Evolutionary conservation across 2,113 vertebrate species (phyloP), one percentile per base, ranked within the genome.

Genomic region (Saguinus imperator): DNA sequence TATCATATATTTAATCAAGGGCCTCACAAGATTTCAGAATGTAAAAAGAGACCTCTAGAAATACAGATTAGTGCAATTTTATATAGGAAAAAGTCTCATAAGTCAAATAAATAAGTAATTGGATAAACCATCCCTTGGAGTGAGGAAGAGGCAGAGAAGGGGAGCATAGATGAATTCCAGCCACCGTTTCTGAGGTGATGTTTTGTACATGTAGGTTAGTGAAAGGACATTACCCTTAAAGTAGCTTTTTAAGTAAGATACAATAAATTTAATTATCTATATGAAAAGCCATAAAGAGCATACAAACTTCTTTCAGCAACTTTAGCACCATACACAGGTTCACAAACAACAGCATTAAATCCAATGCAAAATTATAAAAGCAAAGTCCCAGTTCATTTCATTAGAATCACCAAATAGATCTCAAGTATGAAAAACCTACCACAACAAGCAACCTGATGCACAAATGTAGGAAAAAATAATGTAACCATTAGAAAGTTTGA

Each of bases 41-140:
- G 20, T 32, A 50, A 89, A 94, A 91, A 50, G 13, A 9, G 7
- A 86, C 11, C 73, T 86, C 29, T 61, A 13, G 13, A 95, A 96
- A 86, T 48, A 73, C 2, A 76, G 58, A 70, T 52, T 32, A 40
- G 11, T 88, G 1, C 23, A 87, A 40, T 43, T 55, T 87, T 95
- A 94, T 81, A 7, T 52, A 96, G 61, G 82, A 76, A 43, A 76
- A 90, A 80, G n/a, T 85, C 20, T 55, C 20, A 20, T 57, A 68
- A 93, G 11, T 77, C n/a, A 91, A 89, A 86, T 93, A 68, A 68
- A 80, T 68, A 52, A 32, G 25, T 50, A 95, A 87, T 81, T 87
- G 85, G 20, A 27, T 61, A 81, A 92, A 66, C 16, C 68, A 75
- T 37, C 43, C 7, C 45, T 80, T 80, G 4, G 23, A 27, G 3